Base-by-base conservation (phyloP, 1,140 invertebrate genomes). In the Euwallacea similis region DNA sequence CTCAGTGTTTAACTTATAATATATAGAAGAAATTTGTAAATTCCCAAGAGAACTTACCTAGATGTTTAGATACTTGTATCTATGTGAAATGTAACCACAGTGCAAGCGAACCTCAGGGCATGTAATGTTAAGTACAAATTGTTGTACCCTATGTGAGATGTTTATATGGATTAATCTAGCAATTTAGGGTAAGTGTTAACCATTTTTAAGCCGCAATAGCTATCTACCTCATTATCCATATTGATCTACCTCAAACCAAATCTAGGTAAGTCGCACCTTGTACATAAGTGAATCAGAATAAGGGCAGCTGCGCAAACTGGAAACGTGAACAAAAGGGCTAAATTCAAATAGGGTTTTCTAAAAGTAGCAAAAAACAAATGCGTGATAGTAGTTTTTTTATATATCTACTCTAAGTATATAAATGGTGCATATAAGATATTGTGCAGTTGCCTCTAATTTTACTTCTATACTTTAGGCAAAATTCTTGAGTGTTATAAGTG, bases 11-110 rank as follows among this genome's bases (percentile, higher is more conserved):
- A 70, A 64, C 21, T 33, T 50, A 50, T 66, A 66, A 72, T 72
- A 72, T 50, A 71, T 73, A 76, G 72, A 75, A 77, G 9, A 11
- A 50, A 50, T 50, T 13, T 33, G 41, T 65, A 55, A 72, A 72
- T 58, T 16, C 21, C 64, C 68, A 69, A 70, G 50, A 71, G 71
- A 75, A 64, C 75, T 78, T 78, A 78, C 75, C 73, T 78, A 76
- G 76, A 71, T 74, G 75, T 78, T 74, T 74, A 74, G 21, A 33
- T 33, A 33, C 21, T 33, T 71, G 72, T 76, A 47, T 62, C 13
- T 33, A 47, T 62, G 58, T 66, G 64, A 66, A 71, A 47, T 60
- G 16, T 21, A 58, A 33, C 33, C 54, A 50, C 9, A 50, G 69
- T 66, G 54, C 69, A 71, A 71, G 69, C 69, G 42, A 59, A 58